Evolutionary conservation across 2,888 invertebrate genomes (phyloP).

Genomic region (Sabatieria punctata): DNA sequence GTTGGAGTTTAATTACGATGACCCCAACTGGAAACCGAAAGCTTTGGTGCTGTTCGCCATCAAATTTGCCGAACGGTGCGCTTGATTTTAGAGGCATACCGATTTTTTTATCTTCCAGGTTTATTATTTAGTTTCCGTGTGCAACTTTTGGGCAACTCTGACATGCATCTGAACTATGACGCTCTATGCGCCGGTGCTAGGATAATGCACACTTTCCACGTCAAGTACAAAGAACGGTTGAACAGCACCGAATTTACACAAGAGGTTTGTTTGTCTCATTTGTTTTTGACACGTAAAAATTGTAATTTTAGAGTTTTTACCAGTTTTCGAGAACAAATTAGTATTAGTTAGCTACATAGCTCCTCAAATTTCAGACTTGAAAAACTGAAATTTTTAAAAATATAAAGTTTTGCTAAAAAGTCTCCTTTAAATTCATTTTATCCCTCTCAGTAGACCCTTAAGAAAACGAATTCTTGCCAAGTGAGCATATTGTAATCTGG

Average conservation of each 20-base stretch:
- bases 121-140: neutral
- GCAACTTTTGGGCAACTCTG: conserved; percentile 4
- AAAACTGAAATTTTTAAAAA: too few species aligned
- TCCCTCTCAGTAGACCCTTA: too few species aligned
- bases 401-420: too few species aligned
- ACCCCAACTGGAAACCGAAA: conserved; percentile 34
- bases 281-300: too few species aligned
- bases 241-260: neutral
- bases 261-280: too few species aligned
- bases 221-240: neutral
- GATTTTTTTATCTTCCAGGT: neutral
- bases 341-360: too few species aligned
- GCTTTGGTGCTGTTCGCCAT: conserved; percentile 31
- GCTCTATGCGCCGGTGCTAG: neutral
- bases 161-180: neutral
- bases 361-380: too few species aligned
- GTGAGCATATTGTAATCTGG: too few species aligned
- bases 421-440: too few species aligned
- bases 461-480: too few species aligned
- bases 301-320: too few species aligned
- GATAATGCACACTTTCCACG: neutral
- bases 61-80: neutral
- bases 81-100: neutral
- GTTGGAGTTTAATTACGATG: conserved; percentile 34
- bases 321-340: too few species aligned